Evolutionary conservation across 2,888 invertebrate species (phyloP), one percentile per base, ranked within the genome.

Genomic region (Eledona agricola): DNA sequence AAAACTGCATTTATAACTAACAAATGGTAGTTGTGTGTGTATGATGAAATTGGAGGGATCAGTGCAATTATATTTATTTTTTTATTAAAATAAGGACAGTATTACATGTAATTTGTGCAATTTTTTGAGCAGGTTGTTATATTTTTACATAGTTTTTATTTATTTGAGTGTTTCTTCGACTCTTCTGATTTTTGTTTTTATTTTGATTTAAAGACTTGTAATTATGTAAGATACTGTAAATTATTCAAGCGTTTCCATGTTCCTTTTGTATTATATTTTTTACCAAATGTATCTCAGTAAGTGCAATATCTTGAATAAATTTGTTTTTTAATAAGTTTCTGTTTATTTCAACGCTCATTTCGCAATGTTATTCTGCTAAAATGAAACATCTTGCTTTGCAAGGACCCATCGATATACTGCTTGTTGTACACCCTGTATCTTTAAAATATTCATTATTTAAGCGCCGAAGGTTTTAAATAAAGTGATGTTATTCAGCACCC

Each of bases 201-300:
- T 59, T 57, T 51, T 52, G 35, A 45, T 40, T 55, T 58, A 49
- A 47, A n/a, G 11, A 25, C 49, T 34, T 54, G 54, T 58, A 49
- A 57, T 49, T 50, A 40, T 57, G 53, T 45, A 51, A 26, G 45
- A 51, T 53, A 49, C 3, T 43, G 51, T 51, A 51, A 42, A 51
- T 40, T 45, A 34, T 20, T 19, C 12, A 28, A 51, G 50, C 38
- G 45, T 46, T 45, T 32, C 47, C 56, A 59, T 58, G 66, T 69
- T 66, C 66, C 65, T 67, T 64, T 64, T 67, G 63, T 66, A 64
- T 56, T 58, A 61, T 64, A 57, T 49, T 65, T 51, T 43, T 60
- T 63, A 66, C 66, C 67, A 67, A 66, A 68, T 66, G 59, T 59
- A 57, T 61, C 59, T 57, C 56, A 52, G 22, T 62, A 54, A 52